Evolutionary conservation across 2,113 vertebrate genomes (phyloP).

Genomic region (Axis porcinus): DNA sequence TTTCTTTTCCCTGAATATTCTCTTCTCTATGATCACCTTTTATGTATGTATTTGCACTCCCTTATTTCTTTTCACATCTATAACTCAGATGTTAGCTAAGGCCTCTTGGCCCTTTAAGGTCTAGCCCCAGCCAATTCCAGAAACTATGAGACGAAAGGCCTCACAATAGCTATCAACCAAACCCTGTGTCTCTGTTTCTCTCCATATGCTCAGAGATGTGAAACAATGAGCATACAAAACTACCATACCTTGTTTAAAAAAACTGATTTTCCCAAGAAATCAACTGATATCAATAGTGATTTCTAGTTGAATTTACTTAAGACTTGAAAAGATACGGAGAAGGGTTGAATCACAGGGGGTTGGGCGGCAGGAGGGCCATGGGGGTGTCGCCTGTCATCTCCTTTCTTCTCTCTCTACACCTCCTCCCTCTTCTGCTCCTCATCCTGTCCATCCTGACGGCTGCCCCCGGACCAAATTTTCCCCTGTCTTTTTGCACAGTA

Average conservation of each 20-base stretch:
- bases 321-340: neutral
- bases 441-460: neutral
- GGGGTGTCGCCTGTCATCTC: neutral
- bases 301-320: neutral
- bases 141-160: neutral
- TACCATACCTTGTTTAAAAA: neutral
- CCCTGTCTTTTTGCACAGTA: neutral
- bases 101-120: neutral
- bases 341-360: neutral
- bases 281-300: neutral
- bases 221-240: neutral
- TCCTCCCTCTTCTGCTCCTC: neutral
- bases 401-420: neutral
- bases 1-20: neutral
- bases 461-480: neutral
- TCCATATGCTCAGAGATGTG: neutral
- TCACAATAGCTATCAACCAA: neutral
- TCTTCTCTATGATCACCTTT: neutral
- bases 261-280: neutral
- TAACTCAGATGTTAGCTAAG: neutral
- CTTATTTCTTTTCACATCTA: neutral
- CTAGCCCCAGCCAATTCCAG: neutral
- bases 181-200: neutral
- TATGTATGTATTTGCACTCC: neutral
- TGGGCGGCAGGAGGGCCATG: neutral